Conservation (phyloP, 2,888 invertebrate genomes). For the Ennomos quercinarius region DNA sequence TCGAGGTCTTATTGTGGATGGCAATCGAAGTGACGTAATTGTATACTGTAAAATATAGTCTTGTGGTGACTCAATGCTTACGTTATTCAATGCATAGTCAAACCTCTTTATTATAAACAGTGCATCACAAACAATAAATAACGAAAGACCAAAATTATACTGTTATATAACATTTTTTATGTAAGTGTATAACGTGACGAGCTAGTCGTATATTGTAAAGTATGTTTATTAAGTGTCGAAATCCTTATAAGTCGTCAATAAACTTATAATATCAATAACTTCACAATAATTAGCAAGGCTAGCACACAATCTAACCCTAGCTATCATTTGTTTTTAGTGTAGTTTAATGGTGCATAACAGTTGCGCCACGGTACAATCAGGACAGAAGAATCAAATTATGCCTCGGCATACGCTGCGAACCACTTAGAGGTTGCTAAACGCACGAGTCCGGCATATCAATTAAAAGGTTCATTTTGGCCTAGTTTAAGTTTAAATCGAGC, state of each 20-base stretch:
- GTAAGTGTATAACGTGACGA: too few relatives aligned
- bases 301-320: neutral
- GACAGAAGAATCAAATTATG: slow-evolving; percentile 51
- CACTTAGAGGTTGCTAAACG: slow-evolving; percentile 62
- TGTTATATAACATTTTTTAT: too few relatives aligned
- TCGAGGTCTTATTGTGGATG: slow-evolving; percentile 49
- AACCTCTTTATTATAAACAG: slow-evolving; percentile 6
- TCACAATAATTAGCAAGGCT: too few relatives aligned
- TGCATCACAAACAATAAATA: neutral
- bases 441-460: slow-evolving; percentile 70
- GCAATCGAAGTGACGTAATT: slow-evolving; percentile 50
- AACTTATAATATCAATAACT: too few relatives aligned
- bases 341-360: slow-evolving; percentile 41
- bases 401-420: slow-evolving; percentile 49
- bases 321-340: slow-evolving; percentile 2
- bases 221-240: too few relatives aligned
- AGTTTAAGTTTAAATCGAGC: slow-evolving; percentile 58
- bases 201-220: too few relatives aligned
- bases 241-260: too few relatives aligned
- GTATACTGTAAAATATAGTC: slow-evolving; percentile 39
- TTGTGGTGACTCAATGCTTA: slow-evolving; percentile 43
- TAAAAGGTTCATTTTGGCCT: slow-evolving; percentile 62
- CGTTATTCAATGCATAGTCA: neutral
- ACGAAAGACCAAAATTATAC: neutral
- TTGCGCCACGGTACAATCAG: slow-evolving; percentile 52